Conservation (phyloP, 2,797 vertebrate species). For the Pagetopsis macropterus region DNA sequence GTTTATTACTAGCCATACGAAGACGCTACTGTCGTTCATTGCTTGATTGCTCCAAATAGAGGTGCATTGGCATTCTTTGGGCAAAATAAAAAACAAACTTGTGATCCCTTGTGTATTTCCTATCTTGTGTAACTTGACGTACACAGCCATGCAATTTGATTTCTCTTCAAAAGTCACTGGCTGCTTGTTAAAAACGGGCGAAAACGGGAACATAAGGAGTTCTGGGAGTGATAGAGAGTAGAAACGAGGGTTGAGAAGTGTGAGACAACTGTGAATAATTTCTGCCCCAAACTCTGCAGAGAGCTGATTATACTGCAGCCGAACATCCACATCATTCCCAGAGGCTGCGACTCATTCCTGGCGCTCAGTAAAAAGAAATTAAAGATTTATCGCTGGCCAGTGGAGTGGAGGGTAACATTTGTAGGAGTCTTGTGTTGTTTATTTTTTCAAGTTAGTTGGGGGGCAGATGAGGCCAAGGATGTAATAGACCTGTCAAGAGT, state of each 20-base stretch:
- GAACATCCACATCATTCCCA: conserved; percentile 45
- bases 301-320: conserved; percentile 60
- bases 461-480: conserved; percentile 45
- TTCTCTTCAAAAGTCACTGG: conserved; percentile 4
- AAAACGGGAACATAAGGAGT: background rate
- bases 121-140: no score
- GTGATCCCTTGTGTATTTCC: background rate
- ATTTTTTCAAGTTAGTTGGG: background rate
- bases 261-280: conserved; percentile 30
- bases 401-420: conserved; percentile 10
- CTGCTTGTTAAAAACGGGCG: conserved; percentile 25
- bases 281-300: conserved; percentile 41
- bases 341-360: conserved; percentile 33
- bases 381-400: conserved; percentile 57
- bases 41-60: conserved; percentile 2
- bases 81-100: background rate
- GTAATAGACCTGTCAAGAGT: conserved; percentile 69
- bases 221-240: conserved; percentile 11
- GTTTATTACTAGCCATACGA: background rate
- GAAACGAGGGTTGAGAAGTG: conserved; percentile 4
- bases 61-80: no score
- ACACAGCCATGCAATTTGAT: background rate
- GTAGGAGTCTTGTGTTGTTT: conserved; percentile 14
- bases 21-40: background rate
- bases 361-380: conserved; percentile 36